phyloP scores from a whole-genome alignment of 2,888 invertebrate genomes.

The Idaea dimidiata region DNA sequence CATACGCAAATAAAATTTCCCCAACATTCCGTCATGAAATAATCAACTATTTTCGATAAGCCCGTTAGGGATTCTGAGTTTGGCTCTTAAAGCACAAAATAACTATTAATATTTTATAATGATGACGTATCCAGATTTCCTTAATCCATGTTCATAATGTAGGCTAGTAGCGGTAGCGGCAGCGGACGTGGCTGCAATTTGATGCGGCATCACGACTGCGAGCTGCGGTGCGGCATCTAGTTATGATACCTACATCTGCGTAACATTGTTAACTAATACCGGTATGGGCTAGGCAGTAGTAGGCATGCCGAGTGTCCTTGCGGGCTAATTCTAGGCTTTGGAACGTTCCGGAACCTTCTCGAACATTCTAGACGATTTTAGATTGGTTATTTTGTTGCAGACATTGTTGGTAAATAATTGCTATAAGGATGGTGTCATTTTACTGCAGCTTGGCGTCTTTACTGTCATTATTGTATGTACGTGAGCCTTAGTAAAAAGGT shows the following conservation, averaged over 20 bases:
- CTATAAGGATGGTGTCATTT: no score
- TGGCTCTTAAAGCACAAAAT: no score
- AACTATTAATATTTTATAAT: neutral
- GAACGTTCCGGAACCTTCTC: neutral
- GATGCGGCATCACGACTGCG: conserved; percentile 59
- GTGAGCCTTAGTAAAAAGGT: no score
- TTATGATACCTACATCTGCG: conserved; percentile 20
- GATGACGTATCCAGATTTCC: conserved; percentile 16
- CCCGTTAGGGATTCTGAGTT: no score
- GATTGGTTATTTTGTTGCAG: conserved; percentile 1
- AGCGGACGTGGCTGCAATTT: conserved; percentile 46
- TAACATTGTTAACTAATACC: conserved; percentile 14
- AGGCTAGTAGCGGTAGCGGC: conserved; percentile 29
- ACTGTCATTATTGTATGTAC: no score
- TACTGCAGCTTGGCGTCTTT: no score
- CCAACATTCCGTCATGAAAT: no score
- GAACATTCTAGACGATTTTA: conserved; percentile 3
- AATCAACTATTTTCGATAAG: no score
- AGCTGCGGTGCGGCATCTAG: conserved; percentile 49
- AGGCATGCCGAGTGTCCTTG: conserved; percentile 4
- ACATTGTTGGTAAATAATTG: no score
- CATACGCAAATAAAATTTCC: no score
- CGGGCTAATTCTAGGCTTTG: neutral
- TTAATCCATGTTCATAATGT: conserved; percentile 35
- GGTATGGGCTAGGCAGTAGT: no score